Percentiles rank a stretch among this genome's conserved stretches.
phyloP scores from a whole-genome alignment of 2,797 vertebrate genomes.

The Mustela erminea region DNA sequence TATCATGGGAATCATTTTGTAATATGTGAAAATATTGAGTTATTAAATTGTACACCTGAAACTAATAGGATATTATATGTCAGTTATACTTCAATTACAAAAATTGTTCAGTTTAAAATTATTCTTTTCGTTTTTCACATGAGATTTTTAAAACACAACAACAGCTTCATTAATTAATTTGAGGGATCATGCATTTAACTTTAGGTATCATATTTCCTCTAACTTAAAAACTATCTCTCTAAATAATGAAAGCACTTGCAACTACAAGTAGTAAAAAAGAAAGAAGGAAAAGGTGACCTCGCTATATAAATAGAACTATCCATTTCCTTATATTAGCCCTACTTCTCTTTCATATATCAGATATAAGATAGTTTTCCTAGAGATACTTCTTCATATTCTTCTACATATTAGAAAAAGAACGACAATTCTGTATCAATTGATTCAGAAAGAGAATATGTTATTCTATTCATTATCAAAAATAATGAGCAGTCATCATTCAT shows the following conservation, averaged over 20 bases:
- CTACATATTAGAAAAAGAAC: background rate
- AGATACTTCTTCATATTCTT: background rate
- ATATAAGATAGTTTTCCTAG: background rate
- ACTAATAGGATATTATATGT: background rate
- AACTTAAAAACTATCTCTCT: background rate
- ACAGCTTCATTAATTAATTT: background rate
- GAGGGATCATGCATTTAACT: background rate
- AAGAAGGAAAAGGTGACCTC: background rate
- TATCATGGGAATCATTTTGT: background rate
- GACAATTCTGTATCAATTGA: background rate
- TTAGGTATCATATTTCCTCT: background rate
- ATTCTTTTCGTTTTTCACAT: background rate
- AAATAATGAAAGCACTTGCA: background rate
- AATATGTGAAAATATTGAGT: background rate
- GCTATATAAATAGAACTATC: background rate
- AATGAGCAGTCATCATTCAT: background rate
- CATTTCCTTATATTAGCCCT: background rate
- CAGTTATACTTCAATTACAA: background rate
- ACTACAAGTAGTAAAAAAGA: background rate
- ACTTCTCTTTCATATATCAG: background rate
- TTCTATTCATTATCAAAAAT: conserved; percentile 11
- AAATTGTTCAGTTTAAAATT: background rate
- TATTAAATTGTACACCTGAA: background rate
- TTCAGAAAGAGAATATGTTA: background rate
- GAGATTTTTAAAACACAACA: background rate